These are phyloP conservation scores for Rhizomys pruinosus DNA, from an alignment of 2,113 vertebrate genomes.

Conservation along the genomic window DNA sequence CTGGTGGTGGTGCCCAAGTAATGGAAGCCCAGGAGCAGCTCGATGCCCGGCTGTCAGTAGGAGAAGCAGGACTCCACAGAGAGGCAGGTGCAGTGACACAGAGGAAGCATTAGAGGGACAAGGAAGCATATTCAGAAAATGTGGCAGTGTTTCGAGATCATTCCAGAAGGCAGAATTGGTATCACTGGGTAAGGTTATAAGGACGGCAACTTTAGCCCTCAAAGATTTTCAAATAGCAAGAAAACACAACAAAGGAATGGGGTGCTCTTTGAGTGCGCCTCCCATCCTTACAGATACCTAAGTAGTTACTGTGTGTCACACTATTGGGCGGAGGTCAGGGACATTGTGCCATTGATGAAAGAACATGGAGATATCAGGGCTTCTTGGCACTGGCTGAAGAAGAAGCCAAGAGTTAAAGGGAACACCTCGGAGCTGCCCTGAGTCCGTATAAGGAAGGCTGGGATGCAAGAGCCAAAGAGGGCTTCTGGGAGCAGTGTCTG, in stretches of 20 bases:
- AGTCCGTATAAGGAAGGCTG: neutral
- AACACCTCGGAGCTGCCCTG: neutral
- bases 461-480: neutral
- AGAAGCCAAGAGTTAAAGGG: neutral
- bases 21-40: no score
- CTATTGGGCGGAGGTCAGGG: neutral
- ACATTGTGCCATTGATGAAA: neutral
- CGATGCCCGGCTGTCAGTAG: neutral
- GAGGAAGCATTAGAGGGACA: neutral
- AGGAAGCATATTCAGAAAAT: neutral
- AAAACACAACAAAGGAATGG: neutral
- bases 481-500: neutral
- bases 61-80: neutral
- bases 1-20: neutral
- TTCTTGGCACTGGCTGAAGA: neutral
- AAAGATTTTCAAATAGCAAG: neutral
- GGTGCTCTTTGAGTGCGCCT: neutral
- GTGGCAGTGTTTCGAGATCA: slow-evolving; percentile 9
- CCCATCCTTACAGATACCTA: neutral
- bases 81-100: neutral
- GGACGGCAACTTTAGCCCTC: slow-evolving; percentile 8
- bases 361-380: neutral
- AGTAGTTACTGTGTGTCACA: neutral
- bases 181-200: neutral
- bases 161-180: slow-evolving; percentile 22